phyloP scores from a whole-genome alignment of 2,797 vertebrate species.

The Phalloptychus januarius region DNA sequence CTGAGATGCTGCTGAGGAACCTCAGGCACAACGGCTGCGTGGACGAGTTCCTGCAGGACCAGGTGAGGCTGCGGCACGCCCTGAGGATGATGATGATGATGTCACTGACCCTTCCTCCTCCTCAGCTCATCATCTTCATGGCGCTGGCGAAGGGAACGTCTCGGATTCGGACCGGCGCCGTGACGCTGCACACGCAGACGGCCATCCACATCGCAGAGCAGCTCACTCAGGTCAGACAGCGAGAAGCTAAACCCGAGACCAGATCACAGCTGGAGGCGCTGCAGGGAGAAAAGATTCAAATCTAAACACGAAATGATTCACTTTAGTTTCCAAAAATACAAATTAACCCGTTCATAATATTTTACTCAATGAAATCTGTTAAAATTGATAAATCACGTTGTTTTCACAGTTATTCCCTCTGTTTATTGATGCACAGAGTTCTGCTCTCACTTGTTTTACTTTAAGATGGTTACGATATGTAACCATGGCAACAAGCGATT shows the following conservation, averaged over 20 bases:
- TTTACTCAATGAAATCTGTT: background rate
- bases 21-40: conserved; percentile 93
- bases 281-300: background rate
- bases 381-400: background rate
- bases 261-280: too few relatives aligned
- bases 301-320: background rate
- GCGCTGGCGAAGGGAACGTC: conserved; percentile 92
- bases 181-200: conserved; percentile 94
- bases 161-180: conserved; percentile 88
- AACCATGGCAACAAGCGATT: too few relatives aligned
- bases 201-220: conserved; percentile 94
- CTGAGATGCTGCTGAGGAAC: conserved; percentile 93
- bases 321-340: background rate
- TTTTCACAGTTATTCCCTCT: too few relatives aligned
- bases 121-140: conserved; percentile 96
- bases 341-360: too few relatives aligned
- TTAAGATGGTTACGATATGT: too few relatives aligned
- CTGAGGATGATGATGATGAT: background rate
- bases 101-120: conserved; percentile 7
- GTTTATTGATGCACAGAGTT: too few relatives aligned
- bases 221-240: conserved; percentile 85
- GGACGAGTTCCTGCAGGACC: conserved; percentile 96
- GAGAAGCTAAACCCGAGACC: too few relatives aligned
- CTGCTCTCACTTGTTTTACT: too few relatives aligned
- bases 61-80: conserved; percentile 77